Evolutionary conservation across 2,888 invertebrate genomes (phyloP), one percentile per base, ranked within the genome.

Genomic region (Pandemis corylana): DNA sequence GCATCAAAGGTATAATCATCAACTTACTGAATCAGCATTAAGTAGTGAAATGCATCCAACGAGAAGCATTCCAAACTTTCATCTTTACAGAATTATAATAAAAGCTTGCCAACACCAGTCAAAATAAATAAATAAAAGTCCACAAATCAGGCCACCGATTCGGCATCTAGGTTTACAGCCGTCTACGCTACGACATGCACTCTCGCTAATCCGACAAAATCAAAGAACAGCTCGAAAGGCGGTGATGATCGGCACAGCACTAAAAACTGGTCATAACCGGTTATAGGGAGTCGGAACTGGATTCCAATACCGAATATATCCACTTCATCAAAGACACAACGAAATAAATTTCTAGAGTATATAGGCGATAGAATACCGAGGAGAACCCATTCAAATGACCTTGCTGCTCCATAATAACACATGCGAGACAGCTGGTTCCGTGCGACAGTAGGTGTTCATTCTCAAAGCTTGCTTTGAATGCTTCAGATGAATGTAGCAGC

Each of bases 131-230:
- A 75, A 56, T 0, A 36, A 36, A 67, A 41, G 81, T 85, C 88
- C 87, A 90, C 88, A 85, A 86, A 83, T 82, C 88, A 87, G 82
- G 87, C 88, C 77, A 78, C 85, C 88, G 87, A 81, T 84, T 83
- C 90, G 89, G 87, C 90, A 84, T 83, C 87, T 82, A 80, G 81
- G 86, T 87, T 87, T 85, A 84, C 83, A 83, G 89, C 86, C 91
- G 90, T 86, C 88, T 77, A 89, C 91, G 90, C 93, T 90, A 91
- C 91, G 90, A 88, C 92, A 93, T 93, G 93, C 93, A 93, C 59
- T 82, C 87, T 85, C 85, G 87, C 88, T 87, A 70, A 90, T 90
- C 89, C 88, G 81, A 84, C 88, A 82, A 74, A 74, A 68, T 73
- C 49, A 15, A 36, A 68, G 42, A 68, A 28, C 10, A 44, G 59